Evolutionary conservation across 2,113 vertebrate species (phyloP).

Genomic region (Oriolus oriolus): DNA sequence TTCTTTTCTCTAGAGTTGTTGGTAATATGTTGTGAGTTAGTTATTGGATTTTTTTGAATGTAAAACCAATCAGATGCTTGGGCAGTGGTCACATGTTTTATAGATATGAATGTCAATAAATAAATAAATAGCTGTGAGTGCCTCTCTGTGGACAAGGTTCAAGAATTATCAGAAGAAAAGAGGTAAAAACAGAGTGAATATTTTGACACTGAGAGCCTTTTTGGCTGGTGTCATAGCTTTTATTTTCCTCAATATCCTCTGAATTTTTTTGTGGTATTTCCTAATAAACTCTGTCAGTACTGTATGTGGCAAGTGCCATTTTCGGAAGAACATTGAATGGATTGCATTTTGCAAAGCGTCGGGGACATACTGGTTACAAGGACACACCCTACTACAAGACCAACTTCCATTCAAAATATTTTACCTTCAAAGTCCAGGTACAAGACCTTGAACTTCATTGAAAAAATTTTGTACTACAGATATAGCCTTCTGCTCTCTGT

Average conservation of each 20-base stretch:
- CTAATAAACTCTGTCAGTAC: background rate
- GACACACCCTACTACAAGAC: background rate
- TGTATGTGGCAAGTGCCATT: background rate
- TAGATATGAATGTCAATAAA: background rate
- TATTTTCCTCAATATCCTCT: background rate
- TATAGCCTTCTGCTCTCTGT: background rate
- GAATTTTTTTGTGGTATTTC: background rate
- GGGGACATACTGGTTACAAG: background rate
- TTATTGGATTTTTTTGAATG: background rate
- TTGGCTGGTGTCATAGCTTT: background rate
- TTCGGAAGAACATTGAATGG: background rate
- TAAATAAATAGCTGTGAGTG: background rate
- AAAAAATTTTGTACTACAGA: background rate
- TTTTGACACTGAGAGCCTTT: background rate
- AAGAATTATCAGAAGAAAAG: background rate
- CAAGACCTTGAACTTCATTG: background rate
- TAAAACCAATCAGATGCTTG: background rate
- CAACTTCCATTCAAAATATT: background rate
- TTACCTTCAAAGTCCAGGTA: background rate
- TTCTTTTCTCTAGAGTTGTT: constrained; percentile 13
- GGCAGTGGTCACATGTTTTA: background rate
- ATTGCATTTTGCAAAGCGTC: background rate
- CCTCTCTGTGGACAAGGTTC: background rate
- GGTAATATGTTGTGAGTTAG: background rate
- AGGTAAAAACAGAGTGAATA: background rate